phyloP scores from a whole-genome alignment of 2,888 invertebrate genomes.

The Automeris io region DNA sequence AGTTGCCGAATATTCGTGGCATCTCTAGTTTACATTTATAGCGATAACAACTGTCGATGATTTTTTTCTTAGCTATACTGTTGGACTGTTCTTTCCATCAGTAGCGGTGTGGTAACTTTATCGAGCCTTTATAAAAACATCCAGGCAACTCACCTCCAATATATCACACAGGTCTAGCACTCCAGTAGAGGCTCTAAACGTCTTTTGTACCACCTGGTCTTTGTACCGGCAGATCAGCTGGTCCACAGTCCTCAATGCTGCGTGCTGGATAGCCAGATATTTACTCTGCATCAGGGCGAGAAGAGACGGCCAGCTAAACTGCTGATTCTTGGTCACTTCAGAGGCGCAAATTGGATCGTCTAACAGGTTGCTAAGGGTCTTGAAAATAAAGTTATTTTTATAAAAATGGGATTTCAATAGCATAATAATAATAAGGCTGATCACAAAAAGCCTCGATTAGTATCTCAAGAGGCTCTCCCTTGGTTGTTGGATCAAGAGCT shows the following conservation, averaged over 20 bases:
- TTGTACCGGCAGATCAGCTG: slow-evolving; percentile 63
- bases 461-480: too few species aligned
- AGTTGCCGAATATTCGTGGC: too few species aligned
- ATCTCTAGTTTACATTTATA: too few species aligned
- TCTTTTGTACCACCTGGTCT: slow-evolving; percentile 63
- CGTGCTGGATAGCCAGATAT: slow-evolving; percentile 67
- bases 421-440: too few species aligned
- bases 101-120: not conserved
- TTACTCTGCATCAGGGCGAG: slow-evolving; percentile 66
- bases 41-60: too few species aligned
- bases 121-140: too few species aligned
- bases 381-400: slow-evolving; percentile 1
- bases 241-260: slow-evolving; percentile 62
- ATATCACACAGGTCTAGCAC: slow-evolving; percentile 67
- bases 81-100: too few species aligned
- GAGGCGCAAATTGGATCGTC: slow-evolving; percentile 64
- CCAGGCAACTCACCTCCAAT: slow-evolving; percentile 63
- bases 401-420: too few species aligned
- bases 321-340: slow-evolving; percentile 63
- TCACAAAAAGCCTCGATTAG: too few species aligned
- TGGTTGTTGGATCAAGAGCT: too few species aligned
- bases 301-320: slow-evolving; percentile 66
- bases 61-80: too few species aligned
- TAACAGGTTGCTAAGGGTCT: slow-evolving; percentile 69
- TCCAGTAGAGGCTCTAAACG: slow-evolving; percentile 67